Conservation (phyloP, 2,797 vertebrate genomes). For the Enoplosus armatus region DNA sequence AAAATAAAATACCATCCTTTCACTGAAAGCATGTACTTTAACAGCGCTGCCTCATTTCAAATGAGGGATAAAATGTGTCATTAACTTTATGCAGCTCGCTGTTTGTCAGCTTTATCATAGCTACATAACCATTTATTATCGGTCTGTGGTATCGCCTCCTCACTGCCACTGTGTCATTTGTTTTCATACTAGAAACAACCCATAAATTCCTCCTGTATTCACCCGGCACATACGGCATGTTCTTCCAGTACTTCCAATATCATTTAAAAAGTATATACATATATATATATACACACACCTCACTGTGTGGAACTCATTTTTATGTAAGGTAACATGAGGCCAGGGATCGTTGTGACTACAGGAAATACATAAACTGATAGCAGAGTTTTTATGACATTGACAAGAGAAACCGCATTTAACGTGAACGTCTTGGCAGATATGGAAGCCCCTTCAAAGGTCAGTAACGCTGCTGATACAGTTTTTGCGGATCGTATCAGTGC, state of each 20-base stretch:
- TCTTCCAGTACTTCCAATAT: too few species aligned
- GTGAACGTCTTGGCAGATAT: background rate
- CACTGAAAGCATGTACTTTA: constrained; percentile 18
- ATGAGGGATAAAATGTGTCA: constrained; percentile 53
- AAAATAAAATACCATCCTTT: constrained; percentile 17
- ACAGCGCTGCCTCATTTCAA: constrained; percentile 26
- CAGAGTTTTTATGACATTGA: background rate
- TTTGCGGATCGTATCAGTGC: background rate
- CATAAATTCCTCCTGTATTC: background rate
- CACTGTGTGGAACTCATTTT: background rate
- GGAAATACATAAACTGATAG: background rate
- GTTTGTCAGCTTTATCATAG: constrained; percentile 39
- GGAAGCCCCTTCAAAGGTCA: constrained; percentile 7
- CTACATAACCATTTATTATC: constrained; percentile 31
- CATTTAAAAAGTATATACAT: too few species aligned
- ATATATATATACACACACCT: too few species aligned
- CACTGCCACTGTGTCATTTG: constrained; percentile 17
- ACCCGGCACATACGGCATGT: background rate
- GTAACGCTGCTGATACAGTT: background rate
- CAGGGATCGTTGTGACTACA: background rate
- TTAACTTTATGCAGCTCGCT: constrained; percentile 39
- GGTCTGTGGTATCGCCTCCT: background rate
- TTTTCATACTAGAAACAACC: constrained; percentile 8
- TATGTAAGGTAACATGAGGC: background rate
- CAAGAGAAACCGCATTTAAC: background rate